Evolutionary conservation across 2,888 invertebrate species (phyloP).

Genomic region (Noctuana brunneofusca): DNA sequence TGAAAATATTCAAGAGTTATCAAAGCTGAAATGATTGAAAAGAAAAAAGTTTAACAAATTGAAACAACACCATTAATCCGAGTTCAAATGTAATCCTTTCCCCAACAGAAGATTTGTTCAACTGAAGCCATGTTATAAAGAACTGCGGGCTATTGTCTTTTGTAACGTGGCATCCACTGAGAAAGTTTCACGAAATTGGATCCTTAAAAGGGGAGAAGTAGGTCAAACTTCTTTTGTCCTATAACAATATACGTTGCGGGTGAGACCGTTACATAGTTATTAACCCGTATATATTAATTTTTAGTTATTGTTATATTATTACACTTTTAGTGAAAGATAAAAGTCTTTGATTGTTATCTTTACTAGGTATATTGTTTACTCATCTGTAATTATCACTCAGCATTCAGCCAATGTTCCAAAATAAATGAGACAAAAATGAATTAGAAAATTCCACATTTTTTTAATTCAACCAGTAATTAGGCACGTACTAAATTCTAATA

Average conservation of each 20-base stretch:
- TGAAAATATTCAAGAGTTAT: not conserved
- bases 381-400: too few species aligned
- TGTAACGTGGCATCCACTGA: slow-evolving; percentile 20
- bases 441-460: too few species aligned
- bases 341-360: too few species aligned
- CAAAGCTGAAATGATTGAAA: not conserved
- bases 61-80: slow-evolving; percentile 3
- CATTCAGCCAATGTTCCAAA: too few species aligned
- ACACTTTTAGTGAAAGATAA: too few species aligned
- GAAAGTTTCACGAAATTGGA: slow-evolving; percentile 31
- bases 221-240: slow-evolving; percentile 33
- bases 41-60: not conserved
- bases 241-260: slow-evolving; percentile 28
- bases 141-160: slow-evolving; percentile 24
- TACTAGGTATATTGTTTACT: too few species aligned
- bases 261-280: slow-evolving; percentile 13
- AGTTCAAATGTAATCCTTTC: slow-evolving; percentile 6
- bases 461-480: too few species aligned
- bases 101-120: slow-evolving; percentile 17
- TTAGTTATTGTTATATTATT: not conserved
- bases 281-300: not conserved
- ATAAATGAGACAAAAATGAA: too few species aligned
- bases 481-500: not conserved
- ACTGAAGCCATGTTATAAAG: slow-evolving; percentile 26
- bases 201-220: slow-evolving; percentile 32